Percentiles rank a stretch among this genome's conserved stretches.
phyloP scores from a whole-genome alignment of 2,113 vertebrate species.

The Dolichallabes microphthalmus region DNA sequence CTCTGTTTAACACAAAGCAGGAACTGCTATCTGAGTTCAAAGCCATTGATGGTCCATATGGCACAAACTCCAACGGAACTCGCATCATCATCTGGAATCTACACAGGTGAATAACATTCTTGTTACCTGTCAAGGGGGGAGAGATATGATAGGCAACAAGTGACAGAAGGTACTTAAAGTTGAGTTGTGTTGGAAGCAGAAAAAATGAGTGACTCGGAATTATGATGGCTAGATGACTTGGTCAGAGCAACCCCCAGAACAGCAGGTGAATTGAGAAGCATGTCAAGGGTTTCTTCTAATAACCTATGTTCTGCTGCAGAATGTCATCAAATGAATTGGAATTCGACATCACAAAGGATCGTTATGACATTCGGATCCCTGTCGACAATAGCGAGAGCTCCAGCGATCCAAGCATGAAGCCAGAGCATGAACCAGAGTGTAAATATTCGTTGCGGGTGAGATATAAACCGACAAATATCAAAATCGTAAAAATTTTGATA shows the following conservation, averaged over 20 bases:
- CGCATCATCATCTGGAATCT: slow-evolving; percentile 97
- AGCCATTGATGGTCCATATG: slow-evolving; percentile 66
- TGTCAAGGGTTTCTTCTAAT: too few species aligned
- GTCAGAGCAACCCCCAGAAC: too few species aligned
- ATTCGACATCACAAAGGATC: slow-evolving; percentile 86
- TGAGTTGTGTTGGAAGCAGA: too few species aligned
- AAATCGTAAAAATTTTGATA: neutral
- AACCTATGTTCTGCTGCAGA: slow-evolving; percentile 61
- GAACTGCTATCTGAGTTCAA: slow-evolving; percentile 81
- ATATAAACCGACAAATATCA: neutral
- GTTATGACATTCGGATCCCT: slow-evolving; percentile 89
- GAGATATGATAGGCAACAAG: neutral
- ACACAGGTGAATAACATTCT: slow-evolving; percentile 70
- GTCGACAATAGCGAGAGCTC: slow-evolving; percentile 74
- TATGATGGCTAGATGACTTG: too few species aligned
- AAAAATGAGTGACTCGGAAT: too few species aligned
- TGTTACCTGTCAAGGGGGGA: too few species aligned
- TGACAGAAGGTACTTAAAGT: too few species aligned
- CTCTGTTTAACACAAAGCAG: slow-evolving; percentile 77
- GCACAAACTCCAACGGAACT: slow-evolving; percentile 78
- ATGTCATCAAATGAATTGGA: slow-evolving; percentile 76
- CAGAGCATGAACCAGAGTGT: slow-evolving; percentile 77
- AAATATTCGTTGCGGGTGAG: slow-evolving; percentile 77
- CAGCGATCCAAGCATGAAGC: slow-evolving; percentile 70
- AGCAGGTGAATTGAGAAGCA: too few species aligned